Evolutionary conservation across 2,888 invertebrate species (phyloP), one percentile per base, ranked within the genome.

Genomic region (Synergus japonicus): DNA sequence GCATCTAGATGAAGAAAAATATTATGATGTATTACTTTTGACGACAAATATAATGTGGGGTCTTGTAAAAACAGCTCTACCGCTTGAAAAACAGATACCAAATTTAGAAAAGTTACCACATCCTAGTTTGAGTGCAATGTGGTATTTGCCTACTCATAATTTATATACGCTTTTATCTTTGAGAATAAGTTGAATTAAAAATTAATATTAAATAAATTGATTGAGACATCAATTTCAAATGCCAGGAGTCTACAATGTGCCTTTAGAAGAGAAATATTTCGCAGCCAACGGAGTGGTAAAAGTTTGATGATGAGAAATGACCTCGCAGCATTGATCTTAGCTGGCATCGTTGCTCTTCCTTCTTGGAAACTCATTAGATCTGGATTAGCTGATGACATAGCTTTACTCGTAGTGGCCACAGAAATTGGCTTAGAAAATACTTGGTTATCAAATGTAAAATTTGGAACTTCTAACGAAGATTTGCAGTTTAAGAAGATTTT

Each of bases 401-500:
- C 87, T 13, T 29, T 86, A 29, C 84, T 92, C 37, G 85, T 89
- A 49, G 80, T 86, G 0, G 87, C 85, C 12, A 85, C 88, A 10
- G 91, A 91, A 83, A 76, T 86, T 29, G 86, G 85, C 5, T 81
- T 79, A 4, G 82, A 81, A 3, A 84, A 83, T 15, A 88, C 90
- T 4, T 92, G 92, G 89, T 84, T 89, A 2, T 80, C 88, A 22
- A 41, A 78, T 15, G 80, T 89, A 1, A 80, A 77, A 37, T 87
- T 91, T 76, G 85, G 85, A 8, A 76, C 84, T 2, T 87, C 81
- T 8, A 85, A 85, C 13, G 85, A 87, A 15, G 90, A 92, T 81
- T 82, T 91, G 18, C 79, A 85, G n/a, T 92, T 92, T 66, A 90
- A 90, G 80, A 91, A 90, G 81, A 88, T 86, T 41, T 76, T 92